Percentiles rank a stretch among this genome's conserved stretches.
Conservation (phyloP, 2,797 vertebrate genomes). For the Caiman crocodilus region DNA sequence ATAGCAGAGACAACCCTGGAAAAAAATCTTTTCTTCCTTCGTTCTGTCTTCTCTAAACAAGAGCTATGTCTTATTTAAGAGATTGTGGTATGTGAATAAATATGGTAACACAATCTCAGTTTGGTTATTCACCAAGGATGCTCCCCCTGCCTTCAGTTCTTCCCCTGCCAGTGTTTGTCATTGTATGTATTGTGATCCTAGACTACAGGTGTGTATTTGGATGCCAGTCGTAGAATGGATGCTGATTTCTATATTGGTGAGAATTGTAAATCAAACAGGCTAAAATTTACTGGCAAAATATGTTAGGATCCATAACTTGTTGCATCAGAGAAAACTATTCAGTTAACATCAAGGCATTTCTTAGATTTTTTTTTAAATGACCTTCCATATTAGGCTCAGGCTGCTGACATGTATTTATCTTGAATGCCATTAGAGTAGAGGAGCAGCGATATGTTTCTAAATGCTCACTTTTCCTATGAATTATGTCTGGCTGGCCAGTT, state of each 20-base stretch:
- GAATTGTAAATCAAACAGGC: not conserved
- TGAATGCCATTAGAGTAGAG: too few species aligned
- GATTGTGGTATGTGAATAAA: too few species aligned
- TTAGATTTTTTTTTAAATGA: not conserved
- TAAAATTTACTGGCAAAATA: not conserved
- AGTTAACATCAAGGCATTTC: not conserved
- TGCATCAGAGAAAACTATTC: not conserved
- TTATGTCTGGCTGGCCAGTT: not conserved
- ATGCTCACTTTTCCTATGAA: not conserved
- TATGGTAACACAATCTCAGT: too few species aligned
- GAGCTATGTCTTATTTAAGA: too few species aligned
- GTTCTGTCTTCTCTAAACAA: too few species aligned
- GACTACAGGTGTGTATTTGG: not conserved
- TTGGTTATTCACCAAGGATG: not conserved
- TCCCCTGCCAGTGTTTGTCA: not conserved
- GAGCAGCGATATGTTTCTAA: not conserved
- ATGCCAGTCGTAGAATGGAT: not conserved
- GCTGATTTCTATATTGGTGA: not conserved
- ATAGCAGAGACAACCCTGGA: too few species aligned
- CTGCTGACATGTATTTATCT: not conserved
- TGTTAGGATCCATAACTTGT: not conserved
- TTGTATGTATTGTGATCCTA: not conserved
- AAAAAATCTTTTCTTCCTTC: too few species aligned
- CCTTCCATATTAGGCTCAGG: not conserved
- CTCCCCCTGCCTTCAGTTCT: not conserved